Base-by-base conservation (phyloP, 2,113 vertebrate species). In the Zosterops hypoxanthus region DNA sequence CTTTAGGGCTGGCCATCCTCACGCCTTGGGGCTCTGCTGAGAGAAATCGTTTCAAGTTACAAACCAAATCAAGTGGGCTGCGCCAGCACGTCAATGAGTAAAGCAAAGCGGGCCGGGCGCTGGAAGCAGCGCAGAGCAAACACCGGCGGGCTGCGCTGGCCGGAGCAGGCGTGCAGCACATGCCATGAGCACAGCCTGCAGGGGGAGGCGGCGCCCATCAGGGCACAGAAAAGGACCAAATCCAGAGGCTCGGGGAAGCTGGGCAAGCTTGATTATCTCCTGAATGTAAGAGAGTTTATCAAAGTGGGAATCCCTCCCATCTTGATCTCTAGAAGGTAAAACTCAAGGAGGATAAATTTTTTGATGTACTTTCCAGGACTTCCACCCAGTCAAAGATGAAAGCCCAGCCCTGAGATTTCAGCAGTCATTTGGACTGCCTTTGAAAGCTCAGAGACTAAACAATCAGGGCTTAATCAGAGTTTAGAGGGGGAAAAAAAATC, bases 111-210 rank as follows among this genome's bases (percentile, higher is more conserved):
- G 92, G 86, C 73, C 3, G 23, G 89, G 44, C 63, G 79, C 79
- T 97, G 96, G 97, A 97, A 97, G 75, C 56, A 5, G 77, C 0
- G 73, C 95, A 97, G 86, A 39, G 93, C 88, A 97, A 97, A 97
- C 96, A 97, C 9, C 1, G 4, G 80, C 88, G 94, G 2, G 91
- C 64, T 52, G 86, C 6, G 78, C 96, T 89, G 96, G 96, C 95
- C 96, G 76, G 93, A 53, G 71, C 56, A 64, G 96, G 66, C 18
- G 0, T 4, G 0, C 65, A 61, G 81, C 23, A 39, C 94, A 90
- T 72, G 90, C 92, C 96, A 72, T 83, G 84, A 94, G 86, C 96
- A 90, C 96, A 96, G 94, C 91, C 88, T 92, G 79, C 91, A 92
- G 96, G 91, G 91, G 72, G 87, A 96, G 85, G 72, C 46, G 17